Conservation (phyloP, 2,113 vertebrate genomes). For the Triplophysa rosa region DNA sequence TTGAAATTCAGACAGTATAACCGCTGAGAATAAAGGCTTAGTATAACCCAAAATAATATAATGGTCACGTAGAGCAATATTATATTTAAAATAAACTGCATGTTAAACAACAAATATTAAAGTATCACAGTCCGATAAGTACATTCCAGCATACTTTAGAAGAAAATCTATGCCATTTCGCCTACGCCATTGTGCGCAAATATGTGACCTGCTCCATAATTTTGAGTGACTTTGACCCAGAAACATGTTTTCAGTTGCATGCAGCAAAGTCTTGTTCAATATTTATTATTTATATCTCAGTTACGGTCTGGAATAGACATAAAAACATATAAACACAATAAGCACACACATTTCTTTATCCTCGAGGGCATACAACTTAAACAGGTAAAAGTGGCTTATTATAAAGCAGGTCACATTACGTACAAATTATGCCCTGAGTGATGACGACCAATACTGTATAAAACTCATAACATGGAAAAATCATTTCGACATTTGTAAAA, state of each 20-base stretch:
- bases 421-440: background rate
- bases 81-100: conserved; percentile 22
- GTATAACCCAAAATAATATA: background rate
- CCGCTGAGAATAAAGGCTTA: background rate
- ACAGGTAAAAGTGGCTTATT: too few relatives aligned
- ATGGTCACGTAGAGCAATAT: background rate
- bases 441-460: too few relatives aligned
- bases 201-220: background rate
- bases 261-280: too few relatives aligned
- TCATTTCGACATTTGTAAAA: background rate
- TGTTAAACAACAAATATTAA: conserved; percentile 17
- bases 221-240: too few relatives aligned
- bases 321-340: too few relatives aligned
- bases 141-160: conserved; percentile 25
- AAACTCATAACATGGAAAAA: conserved; percentile 16
- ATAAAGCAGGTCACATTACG: background rate
- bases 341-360: too few relatives aligned
- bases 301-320: too few relatives aligned
- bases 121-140: background rate
- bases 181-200: background rate
- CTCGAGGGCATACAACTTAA: too few relatives aligned
- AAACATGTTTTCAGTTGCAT: too few relatives aligned
- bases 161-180: conserved; percentile 5
- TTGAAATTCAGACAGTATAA: background rate
- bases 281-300: too few relatives aligned